Conservation (phyloP, 1,140 invertebrate species). For the Drosophila watanabei region DNA sequence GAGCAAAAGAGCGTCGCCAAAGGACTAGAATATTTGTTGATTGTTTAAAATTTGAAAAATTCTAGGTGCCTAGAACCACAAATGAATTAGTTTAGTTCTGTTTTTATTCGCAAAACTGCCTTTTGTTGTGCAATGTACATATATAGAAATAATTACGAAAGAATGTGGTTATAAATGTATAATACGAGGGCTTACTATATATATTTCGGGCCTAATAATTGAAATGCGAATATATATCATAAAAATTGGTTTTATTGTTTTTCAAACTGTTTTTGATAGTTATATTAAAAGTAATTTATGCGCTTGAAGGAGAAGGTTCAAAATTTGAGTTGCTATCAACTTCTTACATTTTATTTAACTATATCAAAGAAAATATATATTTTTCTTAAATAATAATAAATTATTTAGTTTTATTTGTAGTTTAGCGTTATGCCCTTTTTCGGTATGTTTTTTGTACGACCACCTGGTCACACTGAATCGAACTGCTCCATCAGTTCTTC, state of each 20-base stretch:
- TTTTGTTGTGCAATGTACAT: conserved; percentile 35
- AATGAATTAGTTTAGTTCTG: conserved; percentile 3
- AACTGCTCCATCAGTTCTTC: conserved; percentile 9
- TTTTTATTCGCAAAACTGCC: not conserved
- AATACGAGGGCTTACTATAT: not conserved
- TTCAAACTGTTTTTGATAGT: too few species aligned
- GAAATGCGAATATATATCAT: too few species aligned
- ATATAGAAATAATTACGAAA: conserved; percentile 15
- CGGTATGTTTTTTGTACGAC: too few species aligned
- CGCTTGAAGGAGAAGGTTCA: too few species aligned
- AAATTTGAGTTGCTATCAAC: not conserved
- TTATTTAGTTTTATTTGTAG: not conserved
- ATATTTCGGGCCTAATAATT: too few species aligned
- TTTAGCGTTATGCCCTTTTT: not conserved
- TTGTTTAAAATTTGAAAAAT: not conserved
- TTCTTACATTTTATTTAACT: not conserved
- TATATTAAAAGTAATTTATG: too few species aligned
- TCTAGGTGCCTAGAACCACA: not conserved
- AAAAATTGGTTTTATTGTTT: too few species aligned
- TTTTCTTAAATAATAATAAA: not conserved
- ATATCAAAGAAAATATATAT: not conserved
- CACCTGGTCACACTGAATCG: conserved; percentile 11
- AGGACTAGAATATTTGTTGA: conserved; percentile 5
- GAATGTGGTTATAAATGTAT: conserved; percentile 3
- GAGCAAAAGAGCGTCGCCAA: not conserved